Evolutionary conservation across 2,797 vertebrate genomes (phyloP).

Genomic region (Sandelia bainsii): DNA sequence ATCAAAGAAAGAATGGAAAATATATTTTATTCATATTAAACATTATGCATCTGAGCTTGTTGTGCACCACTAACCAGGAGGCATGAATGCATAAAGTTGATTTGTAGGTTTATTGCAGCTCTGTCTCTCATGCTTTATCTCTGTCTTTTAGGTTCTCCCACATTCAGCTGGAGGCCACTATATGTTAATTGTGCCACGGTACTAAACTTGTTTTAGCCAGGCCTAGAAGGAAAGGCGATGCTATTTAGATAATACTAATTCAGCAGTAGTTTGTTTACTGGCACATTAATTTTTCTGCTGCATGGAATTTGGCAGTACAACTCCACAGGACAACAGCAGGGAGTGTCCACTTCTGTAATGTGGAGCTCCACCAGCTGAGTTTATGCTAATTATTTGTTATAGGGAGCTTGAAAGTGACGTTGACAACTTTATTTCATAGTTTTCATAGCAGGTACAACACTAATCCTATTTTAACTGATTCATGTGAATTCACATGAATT

Average conservation of each 20-base stretch:
- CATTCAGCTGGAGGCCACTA: constrained; percentile 53
- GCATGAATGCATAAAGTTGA: constrained; percentile 42
- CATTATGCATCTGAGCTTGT: constrained; percentile 38
- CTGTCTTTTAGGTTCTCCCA: constrained; percentile 34
- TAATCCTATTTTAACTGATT: constrained; percentile 5
- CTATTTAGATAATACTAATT: constrained; percentile 63
- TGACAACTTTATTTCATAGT: constrained; percentile 33
- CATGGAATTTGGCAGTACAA: constrained; percentile 23
- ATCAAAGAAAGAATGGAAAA: constrained; percentile 20
- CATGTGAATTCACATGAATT: background rate
- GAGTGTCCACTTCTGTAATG: constrained; percentile 52
- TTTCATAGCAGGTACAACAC: constrained; percentile 12
- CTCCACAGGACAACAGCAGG: constrained; percentile 8
- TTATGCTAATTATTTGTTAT: constrained; percentile 33
- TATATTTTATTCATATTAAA: constrained; percentile 42
- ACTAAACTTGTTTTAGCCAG: constrained; percentile 56
- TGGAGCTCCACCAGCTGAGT: constrained; percentile 11
- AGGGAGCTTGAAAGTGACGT: constrained; percentile 30
- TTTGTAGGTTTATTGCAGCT: constrained; percentile 48
- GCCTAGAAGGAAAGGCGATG: constrained; percentile 50
- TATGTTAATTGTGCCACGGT: constrained; percentile 60
- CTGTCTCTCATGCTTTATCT: constrained; percentile 35
- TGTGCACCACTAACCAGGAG: constrained; percentile 40
- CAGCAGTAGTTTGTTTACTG: constrained; percentile 48
- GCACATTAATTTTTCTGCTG: constrained; percentile 36